phyloP scores from a whole-genome alignment of 2,113 vertebrate genomes.

The Rhabdomys dilectus region DNA sequence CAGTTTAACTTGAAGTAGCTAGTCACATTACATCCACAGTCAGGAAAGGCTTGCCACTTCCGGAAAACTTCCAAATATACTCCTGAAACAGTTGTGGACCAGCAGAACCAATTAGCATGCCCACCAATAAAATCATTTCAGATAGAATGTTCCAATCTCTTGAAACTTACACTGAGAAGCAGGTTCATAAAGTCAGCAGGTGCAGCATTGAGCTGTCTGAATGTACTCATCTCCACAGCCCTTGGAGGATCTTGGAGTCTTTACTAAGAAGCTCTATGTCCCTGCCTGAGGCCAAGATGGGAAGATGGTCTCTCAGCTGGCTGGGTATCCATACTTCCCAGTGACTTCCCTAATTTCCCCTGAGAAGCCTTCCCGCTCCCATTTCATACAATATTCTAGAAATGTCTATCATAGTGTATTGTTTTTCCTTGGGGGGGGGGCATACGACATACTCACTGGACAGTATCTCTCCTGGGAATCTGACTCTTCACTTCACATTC shows the following conservation, averaged over 20 bases:
- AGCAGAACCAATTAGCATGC: neutral
- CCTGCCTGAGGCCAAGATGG: neutral
- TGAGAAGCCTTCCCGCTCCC: neutral
- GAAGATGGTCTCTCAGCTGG: neutral
- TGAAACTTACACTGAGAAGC: neutral
- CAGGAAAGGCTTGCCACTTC: neutral
- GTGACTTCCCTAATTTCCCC: neutral
- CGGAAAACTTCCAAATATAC: neutral
- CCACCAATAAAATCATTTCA: neutral
- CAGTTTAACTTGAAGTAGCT: neutral
- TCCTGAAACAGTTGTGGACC: neutral
- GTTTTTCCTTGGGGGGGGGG: neutral
- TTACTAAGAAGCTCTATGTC: neutral
- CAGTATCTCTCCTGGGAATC: conserved; percentile 1
- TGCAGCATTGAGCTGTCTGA: neutral
- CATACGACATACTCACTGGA: neutral
- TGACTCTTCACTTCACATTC: neutral
- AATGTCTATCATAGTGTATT: neutral
- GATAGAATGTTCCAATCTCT: neutral
- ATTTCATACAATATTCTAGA: neutral
- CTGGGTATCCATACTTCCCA: neutral
- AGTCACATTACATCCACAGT: neutral
- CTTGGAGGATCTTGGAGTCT: neutral
- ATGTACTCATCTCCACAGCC: neutral
- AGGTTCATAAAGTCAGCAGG: neutral